These are phyloP conservation scores for Drosophila antonietae DNA, from an alignment of 2,888 invertebrate species.

Conservation along the genomic window DNA sequence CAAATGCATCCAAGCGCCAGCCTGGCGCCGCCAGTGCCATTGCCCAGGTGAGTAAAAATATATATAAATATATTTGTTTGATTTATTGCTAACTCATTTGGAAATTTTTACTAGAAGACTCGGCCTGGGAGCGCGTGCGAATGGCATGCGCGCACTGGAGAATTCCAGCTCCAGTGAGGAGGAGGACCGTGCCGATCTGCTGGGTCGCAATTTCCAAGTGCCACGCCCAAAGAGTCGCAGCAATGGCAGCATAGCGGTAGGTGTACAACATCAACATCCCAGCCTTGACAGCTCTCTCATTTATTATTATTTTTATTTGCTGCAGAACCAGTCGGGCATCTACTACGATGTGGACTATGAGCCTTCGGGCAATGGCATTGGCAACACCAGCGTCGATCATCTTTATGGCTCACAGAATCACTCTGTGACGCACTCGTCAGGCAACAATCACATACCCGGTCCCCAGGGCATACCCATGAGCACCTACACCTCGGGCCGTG, in stretches of 20 bases:
- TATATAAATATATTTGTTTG: too few species aligned
- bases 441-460: slow-evolving; percentile 85
- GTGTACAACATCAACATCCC: slow-evolving; percentile 9
- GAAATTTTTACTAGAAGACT: slow-evolving; percentile 71
- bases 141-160: slow-evolving; percentile 85
- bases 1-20: slow-evolving; percentile 85
- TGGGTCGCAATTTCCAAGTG: slow-evolving; percentile 90
- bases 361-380: slow-evolving; percentile 86
- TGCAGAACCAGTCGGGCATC: slow-evolving; percentile 94
- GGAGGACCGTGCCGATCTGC: slow-evolving; percentile 91
- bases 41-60: slow-evolving; percentile 87
- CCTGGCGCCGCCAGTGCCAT: slow-evolving; percentile 89
- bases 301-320: neutral
- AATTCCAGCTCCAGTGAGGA: slow-evolving; percentile 87
- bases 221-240: slow-evolving; percentile 93
- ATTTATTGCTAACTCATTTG: neutral
- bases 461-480: slow-evolving; percentile 91
- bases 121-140: slow-evolving; percentile 84
- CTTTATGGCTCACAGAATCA: slow-evolving; percentile 84
- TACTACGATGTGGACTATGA: slow-evolving; percentile 96
- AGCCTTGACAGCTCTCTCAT: neutral
- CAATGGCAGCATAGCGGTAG: slow-evolving; percentile 86
- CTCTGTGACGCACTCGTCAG: slow-evolving; percentile 85
- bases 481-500: slow-evolving; percentile 92
- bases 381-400: slow-evolving; percentile 83